Evolutionary conservation across 2,797 vertebrate species (phyloP), one percentile per base, ranked within the genome.

Genomic region (Graptemys geographica): DNA sequence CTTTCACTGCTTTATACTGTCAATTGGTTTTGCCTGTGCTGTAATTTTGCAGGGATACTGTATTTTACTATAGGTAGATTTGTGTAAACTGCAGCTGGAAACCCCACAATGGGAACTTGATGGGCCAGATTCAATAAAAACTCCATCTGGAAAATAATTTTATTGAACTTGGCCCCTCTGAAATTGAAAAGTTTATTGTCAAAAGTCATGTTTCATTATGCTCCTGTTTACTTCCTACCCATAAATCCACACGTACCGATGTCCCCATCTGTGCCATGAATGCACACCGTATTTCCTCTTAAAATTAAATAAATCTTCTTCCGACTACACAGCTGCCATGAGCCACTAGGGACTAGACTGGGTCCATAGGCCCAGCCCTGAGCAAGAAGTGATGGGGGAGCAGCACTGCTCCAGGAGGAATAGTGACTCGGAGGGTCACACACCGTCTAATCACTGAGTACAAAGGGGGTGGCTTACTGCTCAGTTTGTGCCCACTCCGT

Each of bases 161-260:
- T 92, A 96, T 94, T 94, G 79, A 92, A 97, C 55, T 72, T 74
- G 74, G 91, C 79, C 84, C 86, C 93, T 91, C 94, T n/a, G 87
- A 97, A 96, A 97, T 87, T 89, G 95, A 94, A 96, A 96, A 95
- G 95, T 96, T 97, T 96, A 96, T 94, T 89, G 91, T 89, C 82
- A 94, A 96, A 88, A 49, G 78, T 41, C 91, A 95, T 23, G 2
- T 92, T 96, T 93, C 95, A 76, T 90, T 72, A 13, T 74, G 84
- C 92, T 94, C 83, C 93, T 92, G 83, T 95, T 97, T 96, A 95
- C 41, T 81, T 83, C 76, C 81, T 62, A 89, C 87, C 93, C 83
- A 86, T 96, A 96, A 94, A 96, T 94, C 87, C 84, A 84, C 4
- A 3, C 74, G 53, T 80, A 59, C 83, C 2, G 1, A 72, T 55